Evolutionary conservation across 2,797 vertebrate species (phyloP), one percentile per base, ranked within the genome.

Genomic region (Pitangus sulphuratus): DNA sequence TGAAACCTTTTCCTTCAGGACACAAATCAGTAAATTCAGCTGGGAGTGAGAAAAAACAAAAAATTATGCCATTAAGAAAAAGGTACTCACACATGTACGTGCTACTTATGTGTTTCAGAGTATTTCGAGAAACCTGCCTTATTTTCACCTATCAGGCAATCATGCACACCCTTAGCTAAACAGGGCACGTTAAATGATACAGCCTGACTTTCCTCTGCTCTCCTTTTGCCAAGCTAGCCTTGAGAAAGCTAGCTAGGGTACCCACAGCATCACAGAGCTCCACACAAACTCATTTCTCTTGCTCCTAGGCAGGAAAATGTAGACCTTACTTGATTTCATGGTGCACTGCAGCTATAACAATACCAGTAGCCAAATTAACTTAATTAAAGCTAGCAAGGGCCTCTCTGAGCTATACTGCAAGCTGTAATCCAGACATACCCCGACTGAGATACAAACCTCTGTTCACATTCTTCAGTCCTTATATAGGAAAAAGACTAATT

Each of bases 11-110:
- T 69, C 99, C 99, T 84, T 98, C 98, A 18, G 99, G 99, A 97
- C 99, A 99, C 98, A 99, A 98, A 93, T 98, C 98, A 54, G 97
- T 95, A 96, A 99, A 99, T 96, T 99, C 99, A 97, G 99, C 99
- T 99, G 97, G 88, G 26, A 96, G 94, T 89, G 65, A 89, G 33
- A 54, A 13, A 90, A 95, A 77, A 66, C 12, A 91, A 92, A 93
- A 84, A 87, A 84, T 18, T 11, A 77, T 7, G 11, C 33, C 2
- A 0, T 54, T 93, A 71, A 76, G 79, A 58, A 90, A 51, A 45
- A 57, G 25, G 15, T 58, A 65, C n/a, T 96, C 56, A 28, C 22
- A 26, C 15, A 50, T 0, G 1, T 71, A 72, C 8, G 24, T 24
- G 20, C 53, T 68, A 70, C 33, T 39, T 16, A 28, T 17, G 7